These are phyloP conservation scores for Syngnathus rostellatus DNA, from an alignment of 2,797 vertebrate species.

Conservation along the genomic window DNA sequence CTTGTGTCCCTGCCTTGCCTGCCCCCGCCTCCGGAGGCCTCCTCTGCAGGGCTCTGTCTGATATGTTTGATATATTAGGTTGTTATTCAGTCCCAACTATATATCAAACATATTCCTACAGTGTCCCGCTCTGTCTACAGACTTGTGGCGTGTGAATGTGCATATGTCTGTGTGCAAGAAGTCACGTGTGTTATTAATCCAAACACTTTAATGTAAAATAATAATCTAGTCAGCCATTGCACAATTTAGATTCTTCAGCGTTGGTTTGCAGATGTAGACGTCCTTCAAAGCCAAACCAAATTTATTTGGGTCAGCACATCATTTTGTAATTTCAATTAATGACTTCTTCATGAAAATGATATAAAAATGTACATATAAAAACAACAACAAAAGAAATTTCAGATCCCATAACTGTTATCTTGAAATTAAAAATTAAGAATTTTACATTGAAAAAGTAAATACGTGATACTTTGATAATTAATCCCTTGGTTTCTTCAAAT, in stretches of 20 bases:
- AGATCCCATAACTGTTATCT: too few species aligned
- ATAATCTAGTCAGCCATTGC: background rate
- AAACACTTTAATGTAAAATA: background rate
- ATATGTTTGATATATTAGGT: slow-evolving; percentile 99
- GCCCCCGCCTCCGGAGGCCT: slow-evolving; percentile 76
- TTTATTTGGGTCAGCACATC: background rate
- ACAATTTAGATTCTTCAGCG: background rate
- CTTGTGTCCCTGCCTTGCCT: slow-evolving; percentile 29
- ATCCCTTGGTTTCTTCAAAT: too few species aligned
- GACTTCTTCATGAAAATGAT: background rate
- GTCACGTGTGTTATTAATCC: slow-evolving; percentile 4
- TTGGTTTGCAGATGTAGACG: background rate
- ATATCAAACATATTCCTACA: slow-evolving; percentile 99
- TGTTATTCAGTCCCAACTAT: slow-evolving; percentile 99
- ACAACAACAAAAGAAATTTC: too few species aligned
- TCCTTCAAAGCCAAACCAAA: background rate
- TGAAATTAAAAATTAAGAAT: background rate
- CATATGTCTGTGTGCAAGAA: slow-evolving; percentile 6
- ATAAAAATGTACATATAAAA: background rate
- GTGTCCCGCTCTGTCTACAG: slow-evolving; percentile 97
- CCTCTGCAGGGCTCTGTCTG: slow-evolving; percentile 98
- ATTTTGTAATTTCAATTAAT: background rate
- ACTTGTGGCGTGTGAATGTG: slow-evolving; percentile 51
- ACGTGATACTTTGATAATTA: too few species aligned
- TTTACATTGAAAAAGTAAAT: background rate